phyloP scores from a whole-genome alignment of 2,888 invertebrate species.

The Sceliomorpha sp. region DNA sequence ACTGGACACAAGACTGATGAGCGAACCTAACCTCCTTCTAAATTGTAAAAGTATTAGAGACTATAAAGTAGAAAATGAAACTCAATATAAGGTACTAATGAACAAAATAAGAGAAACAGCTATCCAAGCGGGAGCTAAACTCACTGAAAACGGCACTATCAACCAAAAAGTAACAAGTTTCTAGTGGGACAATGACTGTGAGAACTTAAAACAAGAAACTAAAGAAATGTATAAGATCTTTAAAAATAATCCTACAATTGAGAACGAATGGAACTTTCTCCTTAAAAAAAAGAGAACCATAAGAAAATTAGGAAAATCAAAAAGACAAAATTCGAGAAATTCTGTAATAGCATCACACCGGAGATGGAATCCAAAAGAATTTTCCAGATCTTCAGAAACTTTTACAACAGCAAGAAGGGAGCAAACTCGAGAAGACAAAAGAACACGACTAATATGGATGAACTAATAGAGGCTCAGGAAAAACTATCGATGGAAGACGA shows the following conservation, averaged over 20 bases:
- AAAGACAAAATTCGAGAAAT: slow-evolving; percentile 7
- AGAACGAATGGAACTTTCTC: not conserved
- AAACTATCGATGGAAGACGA: too few relatives aligned
- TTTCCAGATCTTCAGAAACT: slow-evolving; percentile 1
- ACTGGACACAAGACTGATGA: not conserved
- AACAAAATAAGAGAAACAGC: slow-evolving; percentile 5
- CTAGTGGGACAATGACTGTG: slow-evolving; percentile 12
- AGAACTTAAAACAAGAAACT: slow-evolving; percentile 4
- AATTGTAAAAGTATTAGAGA: too few relatives aligned
- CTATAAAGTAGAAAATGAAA: too few relatives aligned
- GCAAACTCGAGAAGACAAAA: not conserved
- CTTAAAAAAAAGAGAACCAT: not conserved
- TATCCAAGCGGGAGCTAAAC: too few relatives aligned
- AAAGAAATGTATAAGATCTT: slow-evolving; percentile 1
- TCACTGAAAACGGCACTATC: not conserved
- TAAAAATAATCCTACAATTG: not conserved
- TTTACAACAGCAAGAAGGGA: not conserved
- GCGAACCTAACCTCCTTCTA: too few relatives aligned
- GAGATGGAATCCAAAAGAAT: not conserved
- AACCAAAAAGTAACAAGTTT: slow-evolving; percentile 4
- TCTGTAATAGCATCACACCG: not conserved
- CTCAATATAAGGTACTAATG: not conserved
- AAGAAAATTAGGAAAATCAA: not conserved
- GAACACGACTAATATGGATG: not conserved
- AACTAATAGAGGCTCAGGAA: too few relatives aligned